Evolutionary conservation across 2,113 vertebrate species (phyloP).

Genomic region (Leucopternis melanops): DNA sequence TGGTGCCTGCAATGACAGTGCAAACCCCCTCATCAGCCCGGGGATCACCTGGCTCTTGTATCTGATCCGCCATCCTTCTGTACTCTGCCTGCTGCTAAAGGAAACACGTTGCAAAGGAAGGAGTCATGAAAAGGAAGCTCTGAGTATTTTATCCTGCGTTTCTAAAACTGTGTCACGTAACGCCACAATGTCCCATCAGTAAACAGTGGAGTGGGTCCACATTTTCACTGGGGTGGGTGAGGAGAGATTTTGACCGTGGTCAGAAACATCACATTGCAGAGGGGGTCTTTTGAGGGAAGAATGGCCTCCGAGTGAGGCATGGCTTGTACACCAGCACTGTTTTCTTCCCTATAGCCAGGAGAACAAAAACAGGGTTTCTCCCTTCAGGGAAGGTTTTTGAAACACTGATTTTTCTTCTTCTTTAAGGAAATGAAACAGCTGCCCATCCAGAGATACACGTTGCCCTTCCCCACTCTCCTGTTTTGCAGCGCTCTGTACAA

Average conservation of each 20-base stretch:
- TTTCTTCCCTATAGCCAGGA: not conserved
- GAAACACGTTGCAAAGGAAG: not conserved
- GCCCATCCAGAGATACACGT: not conserved
- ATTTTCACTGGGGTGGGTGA: not conserved
- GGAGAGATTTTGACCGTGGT: not conserved
- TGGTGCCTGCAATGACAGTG: not conserved
- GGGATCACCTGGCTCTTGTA: not conserved
- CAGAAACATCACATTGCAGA: not conserved
- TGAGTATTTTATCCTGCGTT: not conserved
- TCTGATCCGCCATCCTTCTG: constrained; percentile 12
- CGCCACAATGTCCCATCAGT: not conserved
- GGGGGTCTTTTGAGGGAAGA: not conserved
- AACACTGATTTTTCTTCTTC: not conserved
- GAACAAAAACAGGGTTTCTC: not conserved
- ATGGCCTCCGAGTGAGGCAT: not conserved
- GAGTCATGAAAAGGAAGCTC: not conserved
- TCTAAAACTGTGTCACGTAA: not conserved
- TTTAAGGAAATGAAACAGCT: not conserved
- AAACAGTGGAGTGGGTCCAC: not conserved
- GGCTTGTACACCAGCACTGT: not conserved
- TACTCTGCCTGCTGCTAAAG: constrained; percentile 13
- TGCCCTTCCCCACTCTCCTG: not conserved
- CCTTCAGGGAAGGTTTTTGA: not conserved
- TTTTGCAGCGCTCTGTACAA: not conserved
- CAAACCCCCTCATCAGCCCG: not conserved